These are phyloP conservation scores for Trematomus loennbergii DNA, from an alignment of 2,113 vertebrate genomes.

Conservation along the genomic window DNA sequence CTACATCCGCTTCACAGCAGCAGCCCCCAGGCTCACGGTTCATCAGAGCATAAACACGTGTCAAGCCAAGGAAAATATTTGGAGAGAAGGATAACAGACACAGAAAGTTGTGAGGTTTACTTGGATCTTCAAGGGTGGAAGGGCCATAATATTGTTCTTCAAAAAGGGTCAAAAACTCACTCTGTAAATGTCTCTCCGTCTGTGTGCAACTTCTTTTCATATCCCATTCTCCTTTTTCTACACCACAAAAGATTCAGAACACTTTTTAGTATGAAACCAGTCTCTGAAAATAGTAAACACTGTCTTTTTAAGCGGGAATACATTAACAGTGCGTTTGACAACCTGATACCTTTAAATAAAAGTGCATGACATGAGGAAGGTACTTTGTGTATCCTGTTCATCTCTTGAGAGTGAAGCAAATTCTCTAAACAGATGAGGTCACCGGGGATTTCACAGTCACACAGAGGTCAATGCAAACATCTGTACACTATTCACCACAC, in stretches of 20 bases:
- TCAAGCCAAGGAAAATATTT: slow-evolving; percentile 75
- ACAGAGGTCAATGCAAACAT: slow-evolving; percentile 26
- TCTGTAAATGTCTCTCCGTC: slow-evolving; percentile 12
- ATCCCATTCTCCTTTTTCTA: neutral
- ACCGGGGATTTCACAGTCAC: slow-evolving; percentile 11
- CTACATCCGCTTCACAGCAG: slow-evolving; percentile 63
- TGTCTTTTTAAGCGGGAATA: slow-evolving; percentile 8
- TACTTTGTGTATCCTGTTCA: slow-evolving; percentile 6
- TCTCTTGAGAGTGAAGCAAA: slow-evolving; percentile 12
- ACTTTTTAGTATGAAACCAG: too few species aligned
- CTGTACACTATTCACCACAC: slow-evolving; percentile 16
- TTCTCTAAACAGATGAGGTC: slow-evolving; percentile 13
- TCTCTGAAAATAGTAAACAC: slow-evolving; percentile 18
- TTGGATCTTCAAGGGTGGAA: slow-evolving; percentile 37
- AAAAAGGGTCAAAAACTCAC: slow-evolving; percentile 41
- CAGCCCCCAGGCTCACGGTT: slow-evolving; percentile 46
- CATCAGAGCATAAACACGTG: slow-evolving; percentile 73
- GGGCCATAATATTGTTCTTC: slow-evolving; percentile 50
- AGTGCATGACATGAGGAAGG: slow-evolving; percentile 4
- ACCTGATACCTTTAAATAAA: slow-evolving; percentile 24
- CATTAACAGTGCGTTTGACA: slow-evolving; percentile 12
- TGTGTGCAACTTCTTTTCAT: neutral
- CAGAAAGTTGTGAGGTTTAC: slow-evolving; percentile 58
- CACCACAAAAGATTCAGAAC: too few species aligned
- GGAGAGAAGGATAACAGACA: slow-evolving; percentile 64